phyloP scores from a whole-genome alignment of 2,113 vertebrate species.

The Kobus ellipsiprymnus region DNA sequence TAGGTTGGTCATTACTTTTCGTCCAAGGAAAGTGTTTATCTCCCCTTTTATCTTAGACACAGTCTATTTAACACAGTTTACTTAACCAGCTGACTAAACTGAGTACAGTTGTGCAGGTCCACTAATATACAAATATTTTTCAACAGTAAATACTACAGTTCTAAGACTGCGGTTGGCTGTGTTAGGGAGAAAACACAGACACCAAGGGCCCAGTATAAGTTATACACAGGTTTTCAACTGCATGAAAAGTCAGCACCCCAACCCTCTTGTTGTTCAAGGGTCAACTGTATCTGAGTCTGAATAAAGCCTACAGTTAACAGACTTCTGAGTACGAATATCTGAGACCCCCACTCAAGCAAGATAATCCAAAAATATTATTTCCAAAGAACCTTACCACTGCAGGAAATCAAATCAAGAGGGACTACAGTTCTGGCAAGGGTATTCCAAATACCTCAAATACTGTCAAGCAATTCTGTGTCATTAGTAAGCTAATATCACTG shows the following conservation, averaged over 20 bases:
- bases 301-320: neutral
- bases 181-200: neutral
- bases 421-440: neutral
- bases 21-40: neutral
- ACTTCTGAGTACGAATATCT: neutral
- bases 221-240: neutral
- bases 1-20: too few species aligned
- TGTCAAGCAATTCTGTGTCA: neutral
- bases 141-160: neutral
- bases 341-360: neutral
- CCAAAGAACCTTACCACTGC: constrained; percentile 39
- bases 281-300: neutral
- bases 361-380: constrained; percentile 48
- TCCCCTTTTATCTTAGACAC: neutral
- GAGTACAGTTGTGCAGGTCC: neutral
- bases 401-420: constrained; percentile 24
- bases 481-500: neutral
- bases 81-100: neutral
- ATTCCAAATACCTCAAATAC: constrained; percentile 49
- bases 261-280: neutral
- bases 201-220: neutral
- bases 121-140: neutral
- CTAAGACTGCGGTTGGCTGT: neutral
- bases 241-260: neutral
- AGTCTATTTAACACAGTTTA: constrained; percentile 25